Evolutionary conservation across 2,888 invertebrate species (phyloP), one percentile per base, ranked within the genome.

Genomic region (Drosophila longiperda): DNA sequence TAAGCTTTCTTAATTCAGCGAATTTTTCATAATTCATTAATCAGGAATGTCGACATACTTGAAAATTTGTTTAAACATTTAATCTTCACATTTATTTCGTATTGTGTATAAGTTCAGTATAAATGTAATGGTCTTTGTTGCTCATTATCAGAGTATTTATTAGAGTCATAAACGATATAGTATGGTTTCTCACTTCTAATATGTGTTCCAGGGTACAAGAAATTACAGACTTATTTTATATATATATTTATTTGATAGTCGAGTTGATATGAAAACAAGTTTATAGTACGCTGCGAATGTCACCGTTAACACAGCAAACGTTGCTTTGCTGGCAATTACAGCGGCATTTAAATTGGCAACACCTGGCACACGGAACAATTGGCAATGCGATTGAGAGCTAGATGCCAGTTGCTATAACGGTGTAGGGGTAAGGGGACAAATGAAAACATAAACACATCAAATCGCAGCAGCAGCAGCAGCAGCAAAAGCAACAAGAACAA

Each of bases 401-500:
- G 59, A 62, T 67, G 73, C 36, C 70, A 75, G 50, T 33, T 58
- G 68, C 23, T 20, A 9, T 52, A 20, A 49, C n/a, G 11, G 61
- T n/a, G 48, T 33, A 20, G 6, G 57, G 33, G 20, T 45, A 29
- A 7, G 32, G 50, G 38, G 20, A 40, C 15, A 77, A 76, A 78
- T 66, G 73, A 71, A 83, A 73, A 79, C 65, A 83, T 87, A 87
- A 89, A 87, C 89, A 87, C 87, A 88, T 77, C 83, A 88, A 90
- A 88, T 83, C 83, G 74, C 78, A 75, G 78, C 73, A 66, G 73
- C 75, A 67, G 55, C 69, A 57, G 20, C 70, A 70, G 65, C 36
- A 38, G 38, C 9, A 40, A n/a, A 40, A n/a, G 40, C 73, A 77
- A 63, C 63, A 72, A 48, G 61, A 71, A 66, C 75, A 75, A 61